phyloP scores from a whole-genome alignment of 2,888 invertebrate genomes.

The Thera obeliscata region DNA sequence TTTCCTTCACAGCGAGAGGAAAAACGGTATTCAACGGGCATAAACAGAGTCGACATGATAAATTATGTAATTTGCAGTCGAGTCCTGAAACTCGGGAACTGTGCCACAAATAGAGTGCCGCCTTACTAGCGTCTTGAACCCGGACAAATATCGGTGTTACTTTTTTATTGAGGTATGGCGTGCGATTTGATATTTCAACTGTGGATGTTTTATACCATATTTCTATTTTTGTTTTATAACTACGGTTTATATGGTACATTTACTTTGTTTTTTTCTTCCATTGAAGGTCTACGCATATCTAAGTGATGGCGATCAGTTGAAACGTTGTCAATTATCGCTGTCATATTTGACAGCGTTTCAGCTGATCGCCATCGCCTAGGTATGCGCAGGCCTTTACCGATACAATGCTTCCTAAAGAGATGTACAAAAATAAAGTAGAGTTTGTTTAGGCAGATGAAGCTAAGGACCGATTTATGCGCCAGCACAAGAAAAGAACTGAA shows the following conservation, averaged over 20 bases:
- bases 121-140: conserved; percentile 4
- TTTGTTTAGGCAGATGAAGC: conserved; percentile 34
- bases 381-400: too few relatives aligned
- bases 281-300: too few relatives aligned
- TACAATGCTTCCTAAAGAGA: neutral
- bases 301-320: too few relatives aligned
- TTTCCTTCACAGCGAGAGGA: conserved; percentile 48
- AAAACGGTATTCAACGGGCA: conserved; percentile 60
- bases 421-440: conserved; percentile 20
- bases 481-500: neutral
- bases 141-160: conserved; percentile 32
- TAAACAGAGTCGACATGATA: conserved; percentile 64
- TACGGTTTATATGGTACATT: too few relatives aligned
- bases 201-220: neutral
- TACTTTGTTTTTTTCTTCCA: too few relatives aligned
- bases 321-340: too few relatives aligned
- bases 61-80: conserved; percentile 70
- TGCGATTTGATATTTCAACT: neutral
- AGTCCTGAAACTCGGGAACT: conserved; percentile 47
- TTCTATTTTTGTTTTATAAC: neutral
- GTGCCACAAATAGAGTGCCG: conserved; percentile 50
- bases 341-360: too few relatives aligned
- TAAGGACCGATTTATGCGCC: conserved; percentile 28
- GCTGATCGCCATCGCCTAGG: too few relatives aligned
- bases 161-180: conserved; percentile 14